A percentile compares a stretch with the other conserved stretches of the same genome.
These are phyloP conservation scores for Enteromius argenteus DNA, from an alignment of 2,797 vertebrate genomes.

Conservation along the genomic window DNA sequence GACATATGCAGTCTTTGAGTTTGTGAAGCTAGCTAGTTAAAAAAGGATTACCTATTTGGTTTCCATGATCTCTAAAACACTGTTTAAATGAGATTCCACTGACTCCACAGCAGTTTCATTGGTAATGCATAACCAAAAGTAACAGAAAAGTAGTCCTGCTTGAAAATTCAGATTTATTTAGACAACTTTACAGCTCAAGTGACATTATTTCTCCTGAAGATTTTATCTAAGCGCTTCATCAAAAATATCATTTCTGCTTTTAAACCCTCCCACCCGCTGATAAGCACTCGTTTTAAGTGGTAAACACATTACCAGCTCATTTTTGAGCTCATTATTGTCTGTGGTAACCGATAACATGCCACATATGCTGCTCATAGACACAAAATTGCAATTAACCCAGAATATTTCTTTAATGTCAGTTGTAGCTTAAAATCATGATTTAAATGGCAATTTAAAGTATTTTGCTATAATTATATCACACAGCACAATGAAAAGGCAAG, in stretches of 20 bases:
- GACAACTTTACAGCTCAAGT: background rate
- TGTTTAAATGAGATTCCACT: background rate
- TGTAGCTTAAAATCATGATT: slow-evolving; percentile 14
- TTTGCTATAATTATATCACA: slow-evolving; percentile 21
- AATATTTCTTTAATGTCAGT: slow-evolving; percentile 5
- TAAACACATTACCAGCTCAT: slow-evolving; percentile 16
- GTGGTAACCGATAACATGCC: background rate
- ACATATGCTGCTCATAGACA: background rate
- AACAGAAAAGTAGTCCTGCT: background rate
- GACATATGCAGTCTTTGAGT: background rate
- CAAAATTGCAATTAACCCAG: background rate
- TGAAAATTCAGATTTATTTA: background rate
- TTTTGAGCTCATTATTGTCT: slow-evolving; percentile 8
- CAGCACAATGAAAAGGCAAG: slow-evolving; percentile 1
- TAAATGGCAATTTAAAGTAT: background rate
- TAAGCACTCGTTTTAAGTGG: background rate
- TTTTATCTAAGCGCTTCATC: background rate
- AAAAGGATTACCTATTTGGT: background rate
- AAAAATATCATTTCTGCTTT: slow-evolving; percentile 7
- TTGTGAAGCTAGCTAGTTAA: background rate
- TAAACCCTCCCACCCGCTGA: background rate
- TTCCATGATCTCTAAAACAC: background rate
- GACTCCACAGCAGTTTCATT: background rate
- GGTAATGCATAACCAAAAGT: background rate
- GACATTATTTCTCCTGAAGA: slow-evolving; percentile 3